These are phyloP conservation scores for Pipistrellus pipistrellus DNA, from an alignment of 2,797 vertebrate genomes.

Conservation along the genomic window DNA sequence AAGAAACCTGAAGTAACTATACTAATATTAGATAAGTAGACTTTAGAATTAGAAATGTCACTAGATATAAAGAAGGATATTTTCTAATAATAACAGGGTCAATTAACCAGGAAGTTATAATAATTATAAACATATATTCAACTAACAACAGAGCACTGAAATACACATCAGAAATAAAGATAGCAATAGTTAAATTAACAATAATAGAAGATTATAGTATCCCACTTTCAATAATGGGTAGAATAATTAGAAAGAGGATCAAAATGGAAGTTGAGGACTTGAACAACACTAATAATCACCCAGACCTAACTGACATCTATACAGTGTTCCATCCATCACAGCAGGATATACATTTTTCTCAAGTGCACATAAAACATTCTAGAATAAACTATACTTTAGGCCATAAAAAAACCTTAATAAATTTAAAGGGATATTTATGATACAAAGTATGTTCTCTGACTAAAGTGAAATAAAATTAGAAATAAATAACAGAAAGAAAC, in stretches of 20 bases:
- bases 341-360: neutral
- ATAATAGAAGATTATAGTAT: neutral
- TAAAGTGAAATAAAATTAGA: conserved; percentile 9
- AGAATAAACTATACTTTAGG: neutral
- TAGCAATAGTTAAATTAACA: neutral
- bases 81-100: neutral
- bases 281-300: neutral
- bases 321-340: neutral
- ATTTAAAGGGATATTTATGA: conserved; percentile 20
- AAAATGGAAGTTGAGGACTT: neutral
- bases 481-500: neutral
- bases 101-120: neutral
- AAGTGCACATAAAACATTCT: neutral
- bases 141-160: conserved; percentile 7
- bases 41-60: conserved; percentile 17
- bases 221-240: neutral
- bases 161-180: neutral
- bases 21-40: neutral
- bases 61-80: neutral
- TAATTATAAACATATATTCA: neutral
- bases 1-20: neutral
- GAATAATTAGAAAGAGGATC: neutral
- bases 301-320: neutral
- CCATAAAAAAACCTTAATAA: neutral
- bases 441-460: neutral